phyloP scores from a whole-genome alignment of 1,140 invertebrate genomes.

The Drosophila pseudoananassae region DNA sequence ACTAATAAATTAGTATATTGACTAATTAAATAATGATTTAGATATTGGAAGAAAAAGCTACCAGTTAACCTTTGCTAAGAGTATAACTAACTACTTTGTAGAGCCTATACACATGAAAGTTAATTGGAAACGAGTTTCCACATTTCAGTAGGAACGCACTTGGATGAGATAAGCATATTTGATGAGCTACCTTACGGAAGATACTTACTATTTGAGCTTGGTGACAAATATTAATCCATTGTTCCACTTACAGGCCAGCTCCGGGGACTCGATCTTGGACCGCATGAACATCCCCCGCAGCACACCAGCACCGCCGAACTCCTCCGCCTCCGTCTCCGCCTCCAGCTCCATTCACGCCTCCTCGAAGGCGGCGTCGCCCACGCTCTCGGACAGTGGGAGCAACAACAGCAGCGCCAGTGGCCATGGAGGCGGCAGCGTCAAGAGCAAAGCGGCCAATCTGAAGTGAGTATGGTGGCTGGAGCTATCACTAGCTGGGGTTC shows the following conservation, averaged over 20 bases:
- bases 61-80: slow-evolving; percentile 1
- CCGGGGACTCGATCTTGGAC: slow-evolving; percentile 73
- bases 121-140: background rate
- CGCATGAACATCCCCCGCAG: slow-evolving; percentile 72
- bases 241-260: slow-evolving; percentile 24
- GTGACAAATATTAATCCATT: slow-evolving; percentile 1
- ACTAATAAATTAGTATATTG: too few relatives aligned
- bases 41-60: slow-evolving; percentile 1
- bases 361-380: slow-evolving; percentile 72
- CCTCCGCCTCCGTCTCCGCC: slow-evolving; percentile 4
- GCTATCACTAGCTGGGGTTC: slow-evolving; percentile 6
- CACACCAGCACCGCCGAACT: slow-evolving; percentile 33
- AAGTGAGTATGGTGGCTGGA: slow-evolving; percentile 62
- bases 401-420: slow-evolving; percentile 47
- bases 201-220: background rate
- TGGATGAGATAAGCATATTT: slow-evolving; percentile 10
- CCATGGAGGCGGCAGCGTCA: slow-evolving; percentile 60
- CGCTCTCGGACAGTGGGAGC: slow-evolving; percentile 75
- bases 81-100: background rate
- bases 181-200: slow-evolving; percentile 6
- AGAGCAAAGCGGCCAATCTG: slow-evolving; percentile 80
- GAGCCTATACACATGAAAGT: background rate
- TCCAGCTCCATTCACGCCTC: background rate
- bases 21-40: background rate
- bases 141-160: background rate